phyloP scores from a whole-genome alignment of 92 coral and sea anemone genomes.

The Zoanthus sansibaricus region DNA sequence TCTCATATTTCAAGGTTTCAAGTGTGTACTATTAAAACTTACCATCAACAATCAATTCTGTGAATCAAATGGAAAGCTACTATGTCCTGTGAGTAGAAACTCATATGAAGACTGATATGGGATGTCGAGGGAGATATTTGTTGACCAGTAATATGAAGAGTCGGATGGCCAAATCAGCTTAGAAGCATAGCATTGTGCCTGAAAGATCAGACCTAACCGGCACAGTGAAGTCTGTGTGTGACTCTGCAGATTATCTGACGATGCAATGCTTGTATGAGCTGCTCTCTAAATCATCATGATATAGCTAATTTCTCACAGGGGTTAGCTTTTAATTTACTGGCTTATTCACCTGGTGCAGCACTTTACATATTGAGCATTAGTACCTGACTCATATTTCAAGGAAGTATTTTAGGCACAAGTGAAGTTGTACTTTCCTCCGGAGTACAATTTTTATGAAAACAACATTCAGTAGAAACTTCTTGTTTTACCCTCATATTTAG shows the following conservation, averaged over 20 bases:
- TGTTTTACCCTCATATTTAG: too few relatives aligned
- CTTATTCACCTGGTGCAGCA: conserved; percentile 4
- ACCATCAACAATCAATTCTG: conserved; percentile 37
- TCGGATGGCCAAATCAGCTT: conserved; percentile 34
- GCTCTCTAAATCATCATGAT: background rate
- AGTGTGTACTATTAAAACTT: background rate
- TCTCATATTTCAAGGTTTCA: too few relatives aligned
- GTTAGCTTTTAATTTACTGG: background rate
- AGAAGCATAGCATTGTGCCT: conserved; percentile 8
- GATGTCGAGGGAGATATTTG: conserved; percentile 47
- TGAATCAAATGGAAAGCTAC: conserved; percentile 32
- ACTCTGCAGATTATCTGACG: background rate
- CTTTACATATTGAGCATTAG: background rate
- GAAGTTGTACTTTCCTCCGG: background rate
- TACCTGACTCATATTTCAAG: background rate
- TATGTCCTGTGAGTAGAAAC: conserved; percentile 34
- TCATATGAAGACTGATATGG: conserved; percentile 37
- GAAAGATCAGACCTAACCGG: conserved; percentile 11
- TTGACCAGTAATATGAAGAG: conserved; percentile 31
- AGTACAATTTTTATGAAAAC: too few relatives aligned
- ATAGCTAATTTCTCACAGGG: background rate
- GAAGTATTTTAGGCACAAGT: background rate
- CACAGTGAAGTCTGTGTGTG: conserved; percentile 10
- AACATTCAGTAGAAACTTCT: too few relatives aligned
- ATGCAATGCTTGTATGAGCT: background rate